Percentiles rank a stretch among this genome's conserved stretches.
phyloP scores from a whole-genome alignment of 2,888 invertebrate species.

The Cryptocephalus primarius region DNA sequence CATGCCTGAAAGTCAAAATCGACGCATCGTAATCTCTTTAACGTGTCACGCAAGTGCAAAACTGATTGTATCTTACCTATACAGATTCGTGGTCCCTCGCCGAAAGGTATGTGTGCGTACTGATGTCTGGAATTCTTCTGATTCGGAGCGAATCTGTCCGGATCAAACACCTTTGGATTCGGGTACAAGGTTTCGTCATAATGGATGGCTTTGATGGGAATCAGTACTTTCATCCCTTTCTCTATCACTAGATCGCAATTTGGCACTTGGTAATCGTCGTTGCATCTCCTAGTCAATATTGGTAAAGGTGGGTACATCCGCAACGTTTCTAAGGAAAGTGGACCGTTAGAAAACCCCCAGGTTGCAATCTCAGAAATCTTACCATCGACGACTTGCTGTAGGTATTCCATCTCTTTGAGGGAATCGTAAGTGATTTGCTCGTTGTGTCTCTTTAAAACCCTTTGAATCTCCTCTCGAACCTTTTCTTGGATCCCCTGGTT shows the following conservation, averaged over 20 bases:
- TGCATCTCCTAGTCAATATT: slow-evolving; percentile 13
- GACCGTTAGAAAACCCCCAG: no score
- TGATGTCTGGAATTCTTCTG: slow-evolving; percentile 3
- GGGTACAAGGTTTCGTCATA: slow-evolving; percentile 12
- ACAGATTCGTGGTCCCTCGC: slow-evolving; percentile 24
- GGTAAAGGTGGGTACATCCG: slow-evolving; percentile 27
- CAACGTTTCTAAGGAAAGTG: slow-evolving; percentile 26
- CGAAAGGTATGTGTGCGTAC: slow-evolving; percentile 23
- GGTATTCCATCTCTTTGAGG: no score
- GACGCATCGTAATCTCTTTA: no score
- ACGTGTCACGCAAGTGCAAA: not conserved
- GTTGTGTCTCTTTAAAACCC: no score
- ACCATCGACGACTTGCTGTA: no score
- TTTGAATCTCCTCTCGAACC: no score
- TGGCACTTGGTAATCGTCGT: slow-evolving; percentile 22
- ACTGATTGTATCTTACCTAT: slow-evolving; percentile 4
- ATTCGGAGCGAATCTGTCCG: slow-evolving; percentile 10
- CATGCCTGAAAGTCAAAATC: no score
- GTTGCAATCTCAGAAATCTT: no score
- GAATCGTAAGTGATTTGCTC: no score
- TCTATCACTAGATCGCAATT: slow-evolving; percentile 23
- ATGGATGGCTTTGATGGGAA: slow-evolving; percentile 16
- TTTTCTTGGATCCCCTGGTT: no score
- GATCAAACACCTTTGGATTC: slow-evolving; percentile 11
- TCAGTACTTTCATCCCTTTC: slow-evolving; percentile 24